Conservation (phyloP, 2,113 vertebrate genomes). For the Lichenostomus cassidix region DNA sequence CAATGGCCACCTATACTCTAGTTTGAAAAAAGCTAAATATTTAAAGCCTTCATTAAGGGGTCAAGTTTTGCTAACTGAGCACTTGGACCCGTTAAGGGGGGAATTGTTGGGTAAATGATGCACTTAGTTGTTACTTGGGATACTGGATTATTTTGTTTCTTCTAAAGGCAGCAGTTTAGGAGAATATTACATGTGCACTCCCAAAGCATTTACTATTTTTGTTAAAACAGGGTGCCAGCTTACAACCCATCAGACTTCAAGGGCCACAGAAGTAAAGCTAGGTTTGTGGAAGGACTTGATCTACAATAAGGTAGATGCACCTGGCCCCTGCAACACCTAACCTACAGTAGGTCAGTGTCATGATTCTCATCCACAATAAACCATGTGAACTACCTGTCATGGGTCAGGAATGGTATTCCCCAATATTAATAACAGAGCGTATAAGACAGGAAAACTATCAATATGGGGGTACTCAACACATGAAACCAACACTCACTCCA, state of each 20-base stretch:
- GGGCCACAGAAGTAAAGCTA: accelerated
- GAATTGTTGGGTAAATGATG: neutral
- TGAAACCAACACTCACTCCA: accelerated
- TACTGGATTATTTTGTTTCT: neutral
- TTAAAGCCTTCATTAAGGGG: neutral
- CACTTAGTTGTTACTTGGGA: neutral
- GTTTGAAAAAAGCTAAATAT: neutral
- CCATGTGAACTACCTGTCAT: neutral
- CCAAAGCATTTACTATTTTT: neutral
- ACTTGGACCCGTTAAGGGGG: neutral
- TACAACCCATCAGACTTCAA: neutral
- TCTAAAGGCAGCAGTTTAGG: neutral
- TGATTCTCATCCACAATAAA: neutral
- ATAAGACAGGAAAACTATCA: neutral
- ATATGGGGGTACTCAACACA: neutral
- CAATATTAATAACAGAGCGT: neutral
- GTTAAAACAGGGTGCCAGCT: neutral
- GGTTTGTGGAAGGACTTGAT: accelerated
- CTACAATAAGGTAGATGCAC: neutral
- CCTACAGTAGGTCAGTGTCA: accelerated
- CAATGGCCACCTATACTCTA: neutral
- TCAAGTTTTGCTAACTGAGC: neutral
- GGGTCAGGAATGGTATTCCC: neutral
- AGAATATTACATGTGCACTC: neutral
- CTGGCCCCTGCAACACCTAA: neutral